phyloP scores from a whole-genome alignment of 2,888 invertebrate genomes.

The Nemapogon koenigi region DNA sequence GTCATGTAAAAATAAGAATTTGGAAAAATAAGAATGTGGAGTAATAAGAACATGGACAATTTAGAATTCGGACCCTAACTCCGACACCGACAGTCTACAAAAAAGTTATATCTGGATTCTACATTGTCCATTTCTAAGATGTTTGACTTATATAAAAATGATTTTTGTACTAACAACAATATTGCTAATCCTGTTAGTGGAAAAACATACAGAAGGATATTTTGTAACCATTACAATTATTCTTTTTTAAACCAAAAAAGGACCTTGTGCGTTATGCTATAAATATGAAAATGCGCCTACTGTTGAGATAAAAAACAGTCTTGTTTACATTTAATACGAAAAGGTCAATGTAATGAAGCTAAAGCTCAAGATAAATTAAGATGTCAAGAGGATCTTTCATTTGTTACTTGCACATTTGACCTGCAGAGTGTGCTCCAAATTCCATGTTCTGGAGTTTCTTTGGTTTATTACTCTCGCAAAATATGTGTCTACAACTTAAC shows the following conservation, averaged over 20 bases:
- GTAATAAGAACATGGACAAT: too few relatives aligned
- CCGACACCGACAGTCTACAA: too few relatives aligned
- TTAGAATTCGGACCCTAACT: too few relatives aligned
- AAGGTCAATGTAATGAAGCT: slow-evolving; percentile 11
- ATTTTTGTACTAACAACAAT: too few relatives aligned
- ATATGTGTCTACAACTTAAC: slow-evolving; percentile 15
- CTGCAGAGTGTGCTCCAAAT: slow-evolving; percentile 4
- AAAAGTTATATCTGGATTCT: too few relatives aligned
- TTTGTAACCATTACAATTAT: slow-evolving; percentile 12
- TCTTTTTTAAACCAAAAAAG: slow-evolving; percentile 12
- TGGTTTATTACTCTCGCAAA: slow-evolving; percentile 12
- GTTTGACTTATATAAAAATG: too few relatives aligned
- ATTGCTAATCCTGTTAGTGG: slow-evolving; percentile 10
- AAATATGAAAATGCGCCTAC: slow-evolving; percentile 12
- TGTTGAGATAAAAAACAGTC: slow-evolving; percentile 2
- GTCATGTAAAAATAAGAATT: too few relatives aligned
- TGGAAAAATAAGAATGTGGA: too few relatives aligned
- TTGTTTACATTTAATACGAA: slow-evolving; percentile 12
- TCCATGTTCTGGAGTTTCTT: slow-evolving; percentile 12
- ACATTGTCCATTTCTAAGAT: too few relatives aligned
- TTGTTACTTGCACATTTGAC: slow-evolving; percentile 7
- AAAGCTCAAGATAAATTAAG: slow-evolving; percentile 14
- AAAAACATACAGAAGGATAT: slow-evolving; percentile 12
- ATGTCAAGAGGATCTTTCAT: slow-evolving; percentile 4
- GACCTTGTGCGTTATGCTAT: slow-evolving; percentile 11